Base-by-base conservation (phyloP, 2,888 invertebrate species). In the Plusia festucae region DNA sequence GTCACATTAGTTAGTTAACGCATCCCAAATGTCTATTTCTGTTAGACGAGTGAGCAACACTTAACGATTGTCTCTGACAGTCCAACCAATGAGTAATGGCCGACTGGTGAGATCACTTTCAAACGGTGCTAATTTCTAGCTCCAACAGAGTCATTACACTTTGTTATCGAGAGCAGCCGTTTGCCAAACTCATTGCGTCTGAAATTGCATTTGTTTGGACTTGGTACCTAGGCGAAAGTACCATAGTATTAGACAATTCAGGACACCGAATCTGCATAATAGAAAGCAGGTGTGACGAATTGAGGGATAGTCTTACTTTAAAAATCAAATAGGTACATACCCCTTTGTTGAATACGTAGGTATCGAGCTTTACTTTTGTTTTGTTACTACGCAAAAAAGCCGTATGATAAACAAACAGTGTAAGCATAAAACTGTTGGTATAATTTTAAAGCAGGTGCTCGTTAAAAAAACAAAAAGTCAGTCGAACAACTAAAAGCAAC, bases 61-160 rank as follows among this genome's bases (percentile, higher is more conserved):
- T 57, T 55, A 68, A 61, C 65, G 76, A 80, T 76, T 81, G 78
- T 82, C 78, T 73, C 78, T 79, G 87, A 85, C 18, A 49, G 18
- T 1, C 46, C 87, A 76, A 78, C 85, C 86, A 89, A 91, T 93
- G 93, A 93, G 86, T 93, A 93, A 93, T 91, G 90, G 82, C 80
- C 81, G 60, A 63, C 85, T 60, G 89, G 91, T 93, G 93, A 93
- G 92, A 91, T 93, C 93, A 94, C 88, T 88, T 89, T 87, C 87
- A 89, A 89, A 89, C 88, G 84, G 86, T 85, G 88, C 90, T 92
- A 93, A 93, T 93, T 93, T 83, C 79, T 84, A 86, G 82, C 85
- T 85, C 85, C 85, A 83, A 82, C 82, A 78, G 82, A 84, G 87
- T 89, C 86, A 86, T 85, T 90, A 88, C 83, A 87, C 89, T 90